Percentiles rank a stretch among this genome's conserved stretches.
Evolutionary conservation across 2,113 vertebrate genomes (phyloP).

Genomic region (Gasterosteus aculeatus): DNA sequence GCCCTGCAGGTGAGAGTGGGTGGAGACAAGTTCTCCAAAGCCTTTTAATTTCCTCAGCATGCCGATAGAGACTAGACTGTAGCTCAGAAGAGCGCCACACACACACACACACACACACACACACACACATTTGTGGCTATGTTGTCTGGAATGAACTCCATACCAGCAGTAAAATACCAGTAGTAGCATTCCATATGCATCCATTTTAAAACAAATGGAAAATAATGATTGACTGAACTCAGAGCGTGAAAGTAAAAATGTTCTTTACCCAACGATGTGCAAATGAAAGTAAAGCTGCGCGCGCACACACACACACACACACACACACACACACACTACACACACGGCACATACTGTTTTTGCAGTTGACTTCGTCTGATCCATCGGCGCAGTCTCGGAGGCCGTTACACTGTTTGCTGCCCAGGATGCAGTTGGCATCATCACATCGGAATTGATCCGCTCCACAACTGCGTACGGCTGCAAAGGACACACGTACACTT

Average conservation of each 20-base stretch:
- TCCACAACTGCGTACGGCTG: slow-evolving; percentile 91
- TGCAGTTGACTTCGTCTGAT: slow-evolving; percentile 92
- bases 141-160: background rate
- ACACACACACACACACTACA: no score
- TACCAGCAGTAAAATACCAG: background rate
- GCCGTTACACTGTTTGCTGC: slow-evolving; percentile 91
- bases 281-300: background rate
- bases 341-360: slow-evolving; percentile 81
- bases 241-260: background rate
- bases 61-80: background rate
- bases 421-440: slow-evolving; percentile 91
- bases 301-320: background rate
- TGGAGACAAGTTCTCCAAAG: background rate
- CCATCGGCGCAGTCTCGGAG: slow-evolving; percentile 92
- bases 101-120: background rate
- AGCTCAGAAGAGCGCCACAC: background rate
- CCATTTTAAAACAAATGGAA: background rate
- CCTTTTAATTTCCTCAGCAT: background rate
- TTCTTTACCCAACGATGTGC: background rate
- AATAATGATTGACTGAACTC: background rate
- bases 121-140: background rate
- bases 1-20: background rate
- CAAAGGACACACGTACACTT: slow-evolving; percentile 10
- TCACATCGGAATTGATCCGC: slow-evolving; percentile 95
- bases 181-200: background rate